Conservation (phyloP, 1,140 invertebrate species). For the Penaeus chinensis region DNA sequence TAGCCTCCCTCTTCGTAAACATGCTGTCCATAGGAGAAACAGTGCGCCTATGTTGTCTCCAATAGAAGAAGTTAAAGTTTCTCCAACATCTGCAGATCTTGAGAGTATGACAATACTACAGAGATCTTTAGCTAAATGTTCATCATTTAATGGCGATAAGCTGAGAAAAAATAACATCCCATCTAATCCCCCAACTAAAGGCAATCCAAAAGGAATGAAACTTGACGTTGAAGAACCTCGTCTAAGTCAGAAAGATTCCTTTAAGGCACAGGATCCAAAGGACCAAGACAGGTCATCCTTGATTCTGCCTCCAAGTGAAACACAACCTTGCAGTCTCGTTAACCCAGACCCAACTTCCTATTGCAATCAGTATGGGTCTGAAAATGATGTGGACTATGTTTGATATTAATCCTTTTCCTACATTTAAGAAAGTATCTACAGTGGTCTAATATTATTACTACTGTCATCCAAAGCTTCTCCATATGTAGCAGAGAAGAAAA, state of each 20-base stretch:
- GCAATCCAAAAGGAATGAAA: background rate
- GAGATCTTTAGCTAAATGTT: background rate
- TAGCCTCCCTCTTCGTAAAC: constrained; percentile 21
- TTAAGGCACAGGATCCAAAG: no score
- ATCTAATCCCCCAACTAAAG: background rate
- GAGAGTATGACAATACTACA: background rate
- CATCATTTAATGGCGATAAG: background rate
- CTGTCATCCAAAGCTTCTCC: no score
- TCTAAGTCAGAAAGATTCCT: no score
- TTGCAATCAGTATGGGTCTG: constrained; percentile 47
- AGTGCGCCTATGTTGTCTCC: constrained; percentile 53
- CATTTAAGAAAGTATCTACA: no score
- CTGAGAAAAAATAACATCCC: background rate
- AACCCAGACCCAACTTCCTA: constrained; percentile 34
- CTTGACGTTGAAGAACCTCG: no score
- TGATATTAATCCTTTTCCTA: background rate
- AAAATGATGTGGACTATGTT: constrained; percentile 50
- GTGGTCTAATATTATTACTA: no score
- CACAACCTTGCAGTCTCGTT: constrained; percentile 34
- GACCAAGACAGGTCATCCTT: background rate
- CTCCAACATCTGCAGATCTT: constrained; percentile 8
- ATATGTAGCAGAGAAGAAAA: no score
- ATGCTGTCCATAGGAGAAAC: constrained; percentile 27
- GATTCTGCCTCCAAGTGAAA: background rate
- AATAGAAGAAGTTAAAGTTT: constrained; percentile 38